Base-by-base conservation (phyloP, 53 echinoderm and acorn worm genomes). In the Arbacia lixula region DNA sequence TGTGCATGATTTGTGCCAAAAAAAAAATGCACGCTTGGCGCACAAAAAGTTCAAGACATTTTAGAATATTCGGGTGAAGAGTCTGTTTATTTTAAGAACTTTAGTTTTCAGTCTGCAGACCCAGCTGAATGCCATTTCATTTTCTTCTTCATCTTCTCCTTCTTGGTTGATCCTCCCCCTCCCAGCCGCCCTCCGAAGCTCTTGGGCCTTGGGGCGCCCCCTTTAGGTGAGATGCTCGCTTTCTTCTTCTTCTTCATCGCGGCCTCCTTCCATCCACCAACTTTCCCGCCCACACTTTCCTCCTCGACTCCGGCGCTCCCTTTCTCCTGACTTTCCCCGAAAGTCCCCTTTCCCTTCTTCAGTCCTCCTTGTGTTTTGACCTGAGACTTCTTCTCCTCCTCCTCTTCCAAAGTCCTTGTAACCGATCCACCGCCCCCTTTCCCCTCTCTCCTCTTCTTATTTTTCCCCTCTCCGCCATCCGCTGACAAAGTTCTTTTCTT, bases 211-310 rank as follows among this genome's bases (percentile, higher is more conserved):
- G 36, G 85, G 6, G 19, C 71, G 9, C 55, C 40, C 28, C 36
- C 72, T 58, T 72, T 85, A 0, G 75, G 53, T 2, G 75, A 33
- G 10, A 31, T n/a, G 11, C 53, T 75, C 75, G 53, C 33, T 54
- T 53, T 75, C n/a, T 75, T 75, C 55, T 75, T 75, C 55, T 75
- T 75, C 71, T 71, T 71, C 55, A 75, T 53, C 17, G 53, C 33
- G 1, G 54, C 31, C 32, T 33, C 75, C 21, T 30, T 75, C 75
- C 72, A 43, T 50, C 51, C 72, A 20, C 72, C 14, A 8, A 10
- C 14, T 14, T 46, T 46, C 49, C 8, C 49, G 27, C 32, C 49
- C 33, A 3, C n/a, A 35, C 40, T 68, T 38, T 36, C 40, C 68
- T 24, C 34, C 24, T 36, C 24, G 26, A 21, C 29, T 20, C 39